Evolutionary conservation across 2,888 invertebrate species (phyloP).

Genomic region (Acanthosepion lycidas): DNA sequence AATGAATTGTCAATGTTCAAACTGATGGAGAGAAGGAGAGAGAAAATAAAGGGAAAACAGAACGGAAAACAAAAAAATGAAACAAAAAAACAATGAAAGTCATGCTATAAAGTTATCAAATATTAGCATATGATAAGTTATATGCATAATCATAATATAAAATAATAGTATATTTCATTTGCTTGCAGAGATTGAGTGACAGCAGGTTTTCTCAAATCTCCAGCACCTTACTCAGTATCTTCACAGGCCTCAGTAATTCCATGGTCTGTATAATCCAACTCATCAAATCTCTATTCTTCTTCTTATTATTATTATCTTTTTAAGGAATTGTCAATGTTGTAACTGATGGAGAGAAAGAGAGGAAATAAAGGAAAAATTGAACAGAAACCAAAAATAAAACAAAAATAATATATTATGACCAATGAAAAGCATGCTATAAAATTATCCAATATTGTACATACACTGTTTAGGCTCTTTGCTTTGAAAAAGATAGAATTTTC

Average conservation of each 20-base stretch:
- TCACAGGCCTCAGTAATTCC: too few relatives aligned
- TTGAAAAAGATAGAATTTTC: not conserved
- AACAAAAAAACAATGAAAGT: not conserved
- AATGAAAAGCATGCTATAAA: not conserved
- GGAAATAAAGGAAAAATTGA: not conserved
- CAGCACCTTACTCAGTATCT: too few relatives aligned
- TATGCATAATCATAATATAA: too few relatives aligned
- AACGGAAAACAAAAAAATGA: not conserved
- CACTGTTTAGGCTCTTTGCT: not conserved
- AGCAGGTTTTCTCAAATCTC: too few relatives aligned
- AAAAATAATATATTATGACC: not conserved
- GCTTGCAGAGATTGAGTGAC: too few relatives aligned
- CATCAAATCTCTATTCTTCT: too few relatives aligned
- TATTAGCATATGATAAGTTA: not conserved
- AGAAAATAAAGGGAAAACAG: not conserved
- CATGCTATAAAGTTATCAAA: not conserved
- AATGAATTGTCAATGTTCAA: not conserved
- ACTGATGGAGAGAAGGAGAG: not conserved
- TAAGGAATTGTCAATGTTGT: not conserved
- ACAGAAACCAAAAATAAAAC: not conserved
- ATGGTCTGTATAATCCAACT: too few relatives aligned
- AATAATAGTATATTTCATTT: too few relatives aligned
- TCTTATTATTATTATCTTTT: too few relatives aligned
- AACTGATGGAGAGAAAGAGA: not conserved
- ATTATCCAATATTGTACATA: not conserved